Base-by-base conservation (phyloP, 2,113 vertebrate genomes). In the Apodemus speciosus region DNA sequence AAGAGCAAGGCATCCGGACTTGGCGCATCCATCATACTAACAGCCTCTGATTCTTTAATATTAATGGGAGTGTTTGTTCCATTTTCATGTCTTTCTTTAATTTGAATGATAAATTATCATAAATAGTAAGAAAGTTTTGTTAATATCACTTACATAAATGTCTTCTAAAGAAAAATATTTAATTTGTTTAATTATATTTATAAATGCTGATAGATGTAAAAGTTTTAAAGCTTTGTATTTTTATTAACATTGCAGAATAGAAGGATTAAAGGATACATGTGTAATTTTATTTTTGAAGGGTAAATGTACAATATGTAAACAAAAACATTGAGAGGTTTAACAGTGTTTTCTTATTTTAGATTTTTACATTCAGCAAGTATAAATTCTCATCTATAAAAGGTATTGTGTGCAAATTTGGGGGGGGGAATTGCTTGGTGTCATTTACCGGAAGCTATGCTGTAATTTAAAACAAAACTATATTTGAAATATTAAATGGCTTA, bases 121-220 rank as follows among this genome's bases (percentile, higher is more conserved):
- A 96, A 94, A 94, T 92, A 89, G n/a, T 96, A 97, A 96, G 91
- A 73, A 95, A 75, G 69, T 96, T 86, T 95, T 97, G 95, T 97
- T 97, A 95, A 53, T 92, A 79, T 95, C 95, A 84, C 84, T 97
- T 94, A 95, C 73, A 96, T 97, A 95, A 97, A 76, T 96, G 77
- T 84, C 80, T 96, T 94, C 90, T 96, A 66, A 95, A 93, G 96
- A 89, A 89, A 95, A 80, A 18, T 95, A 95, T 96, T 97, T 92
- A 97, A 95, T 72, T 97, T 96, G 95, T 96, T 97, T 91, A 95
- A 93, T 93, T 95, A 16, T 96, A 97, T 97, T 97, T 97, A 94
- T 96, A 94, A 97, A 89, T 92, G 94, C 68, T 92, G 90, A 64
- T 92, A 97, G 93, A 94, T 91, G 95, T 94, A 92, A 83, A 87